Percentiles rank a stretch among this genome's conserved stretches.
Evolutionary conservation across 2,113 vertebrate genomes (phyloP).

Genomic region (Cavia aperea): DNA sequence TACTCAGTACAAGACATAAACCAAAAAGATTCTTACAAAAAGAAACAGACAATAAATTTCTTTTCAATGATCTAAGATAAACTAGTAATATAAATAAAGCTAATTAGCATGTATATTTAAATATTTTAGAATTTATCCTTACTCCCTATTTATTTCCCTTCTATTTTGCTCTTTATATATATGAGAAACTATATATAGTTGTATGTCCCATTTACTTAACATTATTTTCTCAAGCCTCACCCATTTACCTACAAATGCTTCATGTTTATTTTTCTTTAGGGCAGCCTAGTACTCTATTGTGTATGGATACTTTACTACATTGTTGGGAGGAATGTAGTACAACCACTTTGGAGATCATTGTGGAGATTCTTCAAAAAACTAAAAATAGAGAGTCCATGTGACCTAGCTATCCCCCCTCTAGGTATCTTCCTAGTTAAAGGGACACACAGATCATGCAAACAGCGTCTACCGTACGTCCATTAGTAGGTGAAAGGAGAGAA

Average conservation of each 20-base stretch:
- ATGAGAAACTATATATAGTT: background rate
- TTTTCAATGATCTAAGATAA: background rate
- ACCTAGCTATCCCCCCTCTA: background rate
- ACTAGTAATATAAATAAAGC: background rate
- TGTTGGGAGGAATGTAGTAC: background rate
- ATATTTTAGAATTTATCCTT: background rate
- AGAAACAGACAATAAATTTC: background rate
- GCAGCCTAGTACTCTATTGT: background rate
- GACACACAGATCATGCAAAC: background rate
- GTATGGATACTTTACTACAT: background rate
- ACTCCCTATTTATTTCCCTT: background rate
- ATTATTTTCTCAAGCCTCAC: background rate
- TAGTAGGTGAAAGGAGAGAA: background rate
- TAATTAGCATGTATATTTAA: background rate
- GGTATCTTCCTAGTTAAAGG: background rate
- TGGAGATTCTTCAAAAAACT: background rate
- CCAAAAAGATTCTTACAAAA: background rate
- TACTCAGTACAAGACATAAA: background rate
- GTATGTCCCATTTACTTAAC: background rate
- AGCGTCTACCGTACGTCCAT: background rate
- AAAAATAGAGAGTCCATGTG: background rate
- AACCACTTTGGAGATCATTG: background rate
- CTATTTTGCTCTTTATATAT: background rate
- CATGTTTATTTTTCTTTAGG: background rate
- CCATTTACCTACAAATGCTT: background rate